Base-by-base conservation (phyloP, 2,113 vertebrate genomes). In the Sarotherodon lohbergeri region DNA sequence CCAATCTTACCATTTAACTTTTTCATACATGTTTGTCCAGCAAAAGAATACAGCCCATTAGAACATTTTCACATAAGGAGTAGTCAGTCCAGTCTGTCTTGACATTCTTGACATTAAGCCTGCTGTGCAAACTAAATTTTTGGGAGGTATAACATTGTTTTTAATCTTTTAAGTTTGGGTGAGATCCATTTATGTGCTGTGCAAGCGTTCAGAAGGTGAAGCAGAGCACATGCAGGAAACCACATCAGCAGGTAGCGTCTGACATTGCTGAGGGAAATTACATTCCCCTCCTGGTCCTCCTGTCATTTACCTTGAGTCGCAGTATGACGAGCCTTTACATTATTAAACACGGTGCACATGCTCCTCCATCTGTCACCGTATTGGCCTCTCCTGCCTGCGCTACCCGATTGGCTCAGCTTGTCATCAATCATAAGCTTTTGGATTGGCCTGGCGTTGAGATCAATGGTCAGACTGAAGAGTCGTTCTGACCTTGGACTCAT, bases 311-410 rank as follows among this genome's bases (percentile, higher is more conserved):
- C 89, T 89, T 82, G 86, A 89, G 85, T 79, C 66, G 17, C 63
- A 10, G 80, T 79, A 79, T 85, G 88, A 91, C 63, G n/a, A 90
- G 81, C 83, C 86, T 92, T 87, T 90, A 83, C 87, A 84, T 92
- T 90, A 95, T 93, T 90, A 84, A 96, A 90, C 32, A 71, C 80
- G 1, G 63, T 34, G 78, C 91, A 81, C 88, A 73, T 56, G 81
- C 89, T 81, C 83, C 81, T 56, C 80, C 89, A 91, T 92, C 93
- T 85, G 90, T 95, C 94, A 88, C 84, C 36, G 5, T 61, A 41
- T 54, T 46, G 90, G 82, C 90, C 91, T 84, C 91, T 81, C 43
- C 61, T 87, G 76, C 85, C 91, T 13, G 78, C 1, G 2, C 56
- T 6, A 46, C 41, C 63, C 88, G 82, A 94, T 93, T 88, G 93